Evolutionary conservation across 2,888 invertebrate genomes (phyloP), one percentile per base, ranked within the genome.

Genomic region (Leptinotarsa haldemani): DNA sequence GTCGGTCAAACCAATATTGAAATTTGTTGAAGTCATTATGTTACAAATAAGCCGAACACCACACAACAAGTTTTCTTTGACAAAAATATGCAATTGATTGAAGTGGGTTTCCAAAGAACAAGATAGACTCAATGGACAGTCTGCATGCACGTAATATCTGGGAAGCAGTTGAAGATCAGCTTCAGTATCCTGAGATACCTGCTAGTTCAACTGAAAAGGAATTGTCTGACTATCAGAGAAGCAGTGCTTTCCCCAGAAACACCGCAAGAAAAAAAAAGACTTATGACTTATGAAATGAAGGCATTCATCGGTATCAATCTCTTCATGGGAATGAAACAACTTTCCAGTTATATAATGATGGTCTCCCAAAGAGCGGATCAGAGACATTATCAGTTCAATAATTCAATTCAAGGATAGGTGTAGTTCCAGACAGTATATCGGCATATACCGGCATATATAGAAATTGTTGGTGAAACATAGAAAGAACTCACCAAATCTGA

Each of bases 331-430:
- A 15, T 52, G n/a, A 52, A 52, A 1, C 15, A n/a, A 52, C 52
- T 52, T n/a, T 52, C 0, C 2, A 52, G 13, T 48, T 48, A 48
- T 16, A 48, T 15, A 16, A 48, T 48, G 12, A 3, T 50, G 67
- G 67, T 67, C 67, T 3, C 13, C 67, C 22, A 67, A 67, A n/a
- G 48, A 67, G 16, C 22, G 25, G 13, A 46, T 67, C 16, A 46
- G 67, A 30, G 50, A 67, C 50, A 67, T 1, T 16, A 48, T 30
- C 52, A 40, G 13, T 56, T 9, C 50, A 68, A n/a, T 80, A 77
- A 76, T 80, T 7, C 65, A 65, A 40, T 79, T 80, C 69, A 80
- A 79, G 56, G 77, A 76, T 16, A 20, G 74, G 40, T 53, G 66
- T 53, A 25, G 52, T 16, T 66, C 83, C 83, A 82, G 77, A 79